These are phyloP conservation scores for Maniola jurtina DNA, from an alignment of 1,140 invertebrate genomes.

Conservation along the genomic window DNA sequence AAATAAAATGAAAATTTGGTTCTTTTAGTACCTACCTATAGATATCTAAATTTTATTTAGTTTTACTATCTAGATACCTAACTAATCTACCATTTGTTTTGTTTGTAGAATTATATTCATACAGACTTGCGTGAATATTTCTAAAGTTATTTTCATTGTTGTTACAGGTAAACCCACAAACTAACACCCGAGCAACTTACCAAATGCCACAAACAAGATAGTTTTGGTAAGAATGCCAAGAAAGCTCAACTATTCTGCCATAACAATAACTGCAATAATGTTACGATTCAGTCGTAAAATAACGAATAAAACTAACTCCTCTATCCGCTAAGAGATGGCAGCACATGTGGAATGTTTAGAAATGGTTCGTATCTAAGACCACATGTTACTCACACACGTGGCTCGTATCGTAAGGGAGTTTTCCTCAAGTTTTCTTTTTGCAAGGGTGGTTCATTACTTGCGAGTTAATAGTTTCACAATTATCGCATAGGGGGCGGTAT, in stretches of 20 bases:
- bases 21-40: no score
- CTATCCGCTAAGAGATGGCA: conserved; percentile 69
- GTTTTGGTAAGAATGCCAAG: conserved; percentile 22
- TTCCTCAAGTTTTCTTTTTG: conserved; percentile 58
- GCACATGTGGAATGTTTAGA: conserved; percentile 26
- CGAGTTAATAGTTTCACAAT: conserved; percentile 57
- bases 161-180: conserved; percentile 30
- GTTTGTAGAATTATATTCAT: not conserved
- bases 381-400: conserved; percentile 47
- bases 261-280: conserved; percentile 28
- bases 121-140: not conserved
- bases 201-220: not conserved
- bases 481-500: conserved; percentile 64
- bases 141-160: conserved; percentile 10
- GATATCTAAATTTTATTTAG: no score
- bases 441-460: conserved; percentile 49
- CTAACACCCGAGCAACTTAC: not conserved
- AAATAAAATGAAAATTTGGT: no score
- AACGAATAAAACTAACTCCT: conserved; percentile 45
- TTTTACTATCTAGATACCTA: no score
- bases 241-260: conserved; percentile 11
- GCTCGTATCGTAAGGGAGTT: conserved; percentile 33
- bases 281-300: conserved; percentile 43
- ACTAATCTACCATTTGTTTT: no score
- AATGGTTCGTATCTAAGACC: conserved; percentile 38